phyloP scores from a whole-genome alignment of 2,113 vertebrate species.

The Dromas ardeola region DNA sequence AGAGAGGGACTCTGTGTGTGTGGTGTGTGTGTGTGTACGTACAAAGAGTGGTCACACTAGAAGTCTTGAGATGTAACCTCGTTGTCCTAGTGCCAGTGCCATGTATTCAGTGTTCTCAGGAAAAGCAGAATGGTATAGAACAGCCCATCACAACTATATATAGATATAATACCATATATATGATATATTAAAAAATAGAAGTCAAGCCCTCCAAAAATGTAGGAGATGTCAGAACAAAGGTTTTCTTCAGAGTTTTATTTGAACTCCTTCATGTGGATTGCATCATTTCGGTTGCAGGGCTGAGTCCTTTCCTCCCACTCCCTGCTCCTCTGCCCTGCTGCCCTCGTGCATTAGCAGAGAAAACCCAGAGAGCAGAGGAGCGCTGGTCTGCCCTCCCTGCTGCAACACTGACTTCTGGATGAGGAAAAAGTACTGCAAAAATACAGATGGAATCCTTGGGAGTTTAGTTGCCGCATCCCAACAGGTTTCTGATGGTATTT shows the following conservation, averaged over 20 bases:
- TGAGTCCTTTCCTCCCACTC: not conserved
- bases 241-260: not conserved
- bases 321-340: not conserved
- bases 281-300: not conserved
- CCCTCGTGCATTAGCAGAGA: fast-evolving
- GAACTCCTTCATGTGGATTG: not conserved
- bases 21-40: not conserved
- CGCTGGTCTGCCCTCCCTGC: too few relatives aligned
- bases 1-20: not conserved
- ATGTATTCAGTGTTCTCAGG: not conserved
- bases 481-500: not conserved
- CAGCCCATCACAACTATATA: not conserved
- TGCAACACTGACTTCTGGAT: not conserved
- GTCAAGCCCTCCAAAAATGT: not conserved
- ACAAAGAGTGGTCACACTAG: not conserved
- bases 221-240: not conserved
- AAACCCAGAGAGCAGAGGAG: not conserved
- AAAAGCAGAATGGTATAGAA: not conserved
- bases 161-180: not conserved
- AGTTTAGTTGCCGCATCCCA: not conserved
- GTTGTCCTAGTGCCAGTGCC: not conserved
- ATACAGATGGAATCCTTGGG: too few relatives aligned
- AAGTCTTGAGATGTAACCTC: not conserved
- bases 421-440: not conserved
- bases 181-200: not conserved